A percentile compares a stretch with the other conserved stretches of the same genome.
These are phyloP conservation scores for Eupithecia abbreviata DNA, from an alignment of 2,888 invertebrate genomes.

Conservation along the genomic window DNA sequence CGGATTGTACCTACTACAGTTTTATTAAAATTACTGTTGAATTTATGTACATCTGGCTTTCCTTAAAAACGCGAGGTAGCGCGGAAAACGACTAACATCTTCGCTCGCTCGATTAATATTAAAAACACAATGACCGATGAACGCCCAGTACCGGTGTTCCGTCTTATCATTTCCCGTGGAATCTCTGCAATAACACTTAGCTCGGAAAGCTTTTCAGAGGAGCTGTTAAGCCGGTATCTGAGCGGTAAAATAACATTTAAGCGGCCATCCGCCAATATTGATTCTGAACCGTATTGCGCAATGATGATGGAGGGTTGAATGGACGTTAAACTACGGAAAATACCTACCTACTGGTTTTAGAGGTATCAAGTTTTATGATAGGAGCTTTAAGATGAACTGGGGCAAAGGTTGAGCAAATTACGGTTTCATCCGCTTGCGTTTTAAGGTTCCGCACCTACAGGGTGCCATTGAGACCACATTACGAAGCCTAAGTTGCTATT, in stretches of 20 bases:
- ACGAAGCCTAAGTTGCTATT: background rate
- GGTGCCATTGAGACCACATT: background rate
- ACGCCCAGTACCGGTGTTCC: conserved; percentile 13
- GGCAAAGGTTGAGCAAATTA: background rate
- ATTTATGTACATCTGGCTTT: background rate
- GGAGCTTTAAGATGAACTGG: background rate
- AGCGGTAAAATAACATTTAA: conserved; percentile 39
- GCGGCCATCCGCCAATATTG: conserved; percentile 39
- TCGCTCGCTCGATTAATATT: background rate
- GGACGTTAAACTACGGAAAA: background rate
- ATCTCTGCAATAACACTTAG: conserved; percentile 46
- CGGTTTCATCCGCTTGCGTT: background rate
- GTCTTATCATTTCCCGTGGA: conserved; percentile 36
- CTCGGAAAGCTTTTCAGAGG: conserved; percentile 38
- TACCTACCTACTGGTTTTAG: background rate
- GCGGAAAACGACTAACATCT: background rate
- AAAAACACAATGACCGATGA: conserved; percentile 14
- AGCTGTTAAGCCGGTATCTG: conserved; percentile 34
- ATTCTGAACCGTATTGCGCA: conserved; percentile 27
- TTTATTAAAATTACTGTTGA: too few relatives aligned
- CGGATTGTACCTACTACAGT: too few relatives aligned
- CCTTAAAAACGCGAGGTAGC: background rate
- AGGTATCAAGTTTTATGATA: background rate
- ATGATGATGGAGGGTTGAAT: conserved; percentile 11
- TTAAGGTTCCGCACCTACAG: background rate